Evolutionary conservation across 2,113 vertebrate genomes (phyloP).

Genomic region (Tenrec ecaudatus): DNA sequence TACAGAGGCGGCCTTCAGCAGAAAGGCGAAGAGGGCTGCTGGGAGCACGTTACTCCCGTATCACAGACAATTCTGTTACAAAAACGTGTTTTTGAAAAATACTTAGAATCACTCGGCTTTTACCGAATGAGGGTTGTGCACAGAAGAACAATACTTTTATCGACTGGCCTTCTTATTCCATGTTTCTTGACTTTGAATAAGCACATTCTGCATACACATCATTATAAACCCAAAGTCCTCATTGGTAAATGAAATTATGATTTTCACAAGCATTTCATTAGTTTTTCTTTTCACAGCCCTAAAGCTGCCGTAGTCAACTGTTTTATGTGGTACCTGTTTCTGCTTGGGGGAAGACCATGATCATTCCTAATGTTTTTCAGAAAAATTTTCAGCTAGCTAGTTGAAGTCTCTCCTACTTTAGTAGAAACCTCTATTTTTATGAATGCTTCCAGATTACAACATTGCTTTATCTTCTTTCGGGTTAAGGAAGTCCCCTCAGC

Average conservation of each 20-base stretch:
- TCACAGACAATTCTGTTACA: background rate
- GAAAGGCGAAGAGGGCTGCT: slow-evolving; percentile 57
- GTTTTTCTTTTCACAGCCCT: background rate
- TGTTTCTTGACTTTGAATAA: slow-evolving; percentile 51
- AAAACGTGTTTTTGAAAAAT: slow-evolving; percentile 7
- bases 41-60: background rate
- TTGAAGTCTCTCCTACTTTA: slow-evolving; percentile 29
- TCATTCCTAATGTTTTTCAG: background rate
- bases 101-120: background rate
- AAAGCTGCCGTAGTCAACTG: background rate
- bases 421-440: background rate
- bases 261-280: background rate
- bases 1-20: background rate
- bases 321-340: slow-evolving; percentile 15
- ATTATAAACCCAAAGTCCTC: background rate
- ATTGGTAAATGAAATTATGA: background rate
- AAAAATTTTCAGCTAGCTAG: background rate
- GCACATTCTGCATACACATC: background rate
- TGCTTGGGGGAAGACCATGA: background rate
- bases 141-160: background rate
- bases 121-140: background rate
- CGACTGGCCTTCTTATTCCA: background rate
- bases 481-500: background rate
- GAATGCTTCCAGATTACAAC: background rate
- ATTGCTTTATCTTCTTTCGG: background rate